phyloP scores from a whole-genome alignment of 2,113 vertebrate genomes.

The Ploceus nigricollis region DNA sequence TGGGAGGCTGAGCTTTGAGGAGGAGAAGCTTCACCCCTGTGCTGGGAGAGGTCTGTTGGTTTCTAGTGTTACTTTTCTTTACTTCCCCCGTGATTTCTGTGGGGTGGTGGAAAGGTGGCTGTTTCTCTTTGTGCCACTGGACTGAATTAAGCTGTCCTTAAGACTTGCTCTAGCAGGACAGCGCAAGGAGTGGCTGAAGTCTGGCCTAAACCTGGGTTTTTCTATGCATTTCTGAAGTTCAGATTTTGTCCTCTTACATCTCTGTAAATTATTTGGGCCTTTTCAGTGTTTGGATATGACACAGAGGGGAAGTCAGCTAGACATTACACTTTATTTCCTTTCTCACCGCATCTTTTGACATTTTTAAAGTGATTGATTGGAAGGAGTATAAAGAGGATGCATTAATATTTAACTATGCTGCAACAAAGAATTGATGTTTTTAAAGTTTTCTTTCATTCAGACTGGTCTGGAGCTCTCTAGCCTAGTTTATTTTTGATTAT shows the following conservation, averaged over 20 bases:
- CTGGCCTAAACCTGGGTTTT: neutral
- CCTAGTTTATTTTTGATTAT: constrained; percentile 58
- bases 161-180: neutral
- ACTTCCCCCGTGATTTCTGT: neutral
- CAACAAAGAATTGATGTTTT: constrained; percentile 56
- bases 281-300: neutral
- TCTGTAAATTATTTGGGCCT: neutral
- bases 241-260: neutral
- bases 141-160: neutral
- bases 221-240: neutral
- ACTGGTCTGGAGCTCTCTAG: constrained; percentile 24
- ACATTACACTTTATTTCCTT: constrained; percentile 35
- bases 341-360: constrained; percentile 29
- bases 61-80: neutral
- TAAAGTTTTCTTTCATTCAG: constrained; percentile 52
- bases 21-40: fast-evolving
- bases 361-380: constrained; percentile 59
- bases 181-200: neutral
- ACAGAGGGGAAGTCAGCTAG: neutral
- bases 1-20: neutral
- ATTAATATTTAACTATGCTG: constrained; percentile 57
- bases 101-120: neutral
- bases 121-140: neutral
- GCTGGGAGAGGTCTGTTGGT: neutral
- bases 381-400: constrained; percentile 63